A percentile compares a stretch with the other conserved stretches of the same genome.
Evolutionary conservation across 2,797 vertebrate genomes (phyloP).

Genomic region (Sebastiscus tertius): DNA sequence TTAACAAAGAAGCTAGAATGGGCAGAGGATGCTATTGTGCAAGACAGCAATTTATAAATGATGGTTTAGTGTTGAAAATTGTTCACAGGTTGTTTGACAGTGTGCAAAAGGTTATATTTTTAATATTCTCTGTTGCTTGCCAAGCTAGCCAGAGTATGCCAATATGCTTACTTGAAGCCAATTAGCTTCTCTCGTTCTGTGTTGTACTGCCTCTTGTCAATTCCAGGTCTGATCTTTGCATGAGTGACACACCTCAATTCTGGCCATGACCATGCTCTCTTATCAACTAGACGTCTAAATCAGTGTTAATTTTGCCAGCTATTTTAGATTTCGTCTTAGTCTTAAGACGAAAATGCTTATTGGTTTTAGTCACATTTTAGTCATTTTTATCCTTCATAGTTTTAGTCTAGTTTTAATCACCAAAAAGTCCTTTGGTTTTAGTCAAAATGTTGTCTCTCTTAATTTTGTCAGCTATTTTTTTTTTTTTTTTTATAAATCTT

Average conservation of each 20-base stretch:
- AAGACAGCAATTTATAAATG: conserved; percentile 18
- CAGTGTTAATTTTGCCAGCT: not conserved
- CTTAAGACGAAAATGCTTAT: too few species aligned
- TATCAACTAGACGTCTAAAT: not conserved
- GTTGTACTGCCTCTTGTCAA: not conserved
- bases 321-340: too few species aligned
- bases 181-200: not conserved
- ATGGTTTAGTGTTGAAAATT: not conserved
- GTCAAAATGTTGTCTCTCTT: too few species aligned
- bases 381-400: too few species aligned
- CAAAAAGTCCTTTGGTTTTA: too few species aligned
- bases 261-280: not conserved
- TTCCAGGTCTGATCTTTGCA: not conserved
- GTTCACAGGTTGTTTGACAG: not conserved
- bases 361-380: too few species aligned
- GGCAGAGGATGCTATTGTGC: not conserved
- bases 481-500: too few species aligned
- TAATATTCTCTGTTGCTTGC: not conserved
- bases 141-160: not conserved
- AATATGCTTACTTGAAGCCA: not conserved
- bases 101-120: not conserved
- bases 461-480: too few species aligned
- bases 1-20: conserved; percentile 10
- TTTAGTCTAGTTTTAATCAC: too few species aligned
- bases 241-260: not conserved